Conservation (phyloP, 2,113 vertebrate species). For the Lepidiolamprologus cunningtoni region DNA sequence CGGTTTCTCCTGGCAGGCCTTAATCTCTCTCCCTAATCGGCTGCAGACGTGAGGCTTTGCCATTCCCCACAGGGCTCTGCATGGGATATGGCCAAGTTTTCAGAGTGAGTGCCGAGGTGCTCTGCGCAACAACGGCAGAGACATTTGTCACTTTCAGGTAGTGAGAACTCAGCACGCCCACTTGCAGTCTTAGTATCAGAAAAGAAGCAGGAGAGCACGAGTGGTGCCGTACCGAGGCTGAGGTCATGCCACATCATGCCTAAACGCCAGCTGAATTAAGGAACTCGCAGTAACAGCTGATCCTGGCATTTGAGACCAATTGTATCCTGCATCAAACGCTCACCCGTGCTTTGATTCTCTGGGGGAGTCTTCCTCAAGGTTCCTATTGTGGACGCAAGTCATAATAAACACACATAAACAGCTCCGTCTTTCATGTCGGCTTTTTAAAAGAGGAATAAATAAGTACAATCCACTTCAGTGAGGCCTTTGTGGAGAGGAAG, state of each 20-base stretch:
- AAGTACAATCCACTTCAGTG: conserved; percentile 42
- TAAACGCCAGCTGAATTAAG: conserved; percentile 2
- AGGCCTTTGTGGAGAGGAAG: conserved; percentile 51
- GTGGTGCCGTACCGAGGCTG: background rate
- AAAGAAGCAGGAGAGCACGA: background rate
- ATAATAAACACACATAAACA: conserved; percentile 58
- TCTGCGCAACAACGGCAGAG: background rate
- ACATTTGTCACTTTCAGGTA: background rate
- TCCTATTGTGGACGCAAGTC: conserved; percentile 28
- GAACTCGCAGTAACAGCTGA: conserved; percentile 3
- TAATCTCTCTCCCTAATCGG: conserved; percentile 61
- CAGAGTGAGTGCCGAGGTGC: conserved; percentile 9
- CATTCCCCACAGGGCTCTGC: conserved; percentile 40
- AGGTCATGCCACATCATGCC: background rate
- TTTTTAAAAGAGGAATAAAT: conserved; percentile 52
- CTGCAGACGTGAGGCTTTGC: conserved; percentile 63
- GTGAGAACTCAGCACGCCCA: background rate
- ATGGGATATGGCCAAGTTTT: conserved; percentile 39
- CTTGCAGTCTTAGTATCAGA: background rate
- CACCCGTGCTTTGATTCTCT: conserved; percentile 30
- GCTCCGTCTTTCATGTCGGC: conserved; percentile 42
- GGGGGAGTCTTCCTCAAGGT: conserved; percentile 18
- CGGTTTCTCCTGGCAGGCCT: conserved; percentile 51
- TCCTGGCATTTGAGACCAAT: background rate
- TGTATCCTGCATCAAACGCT: conserved; percentile 22